Percentiles rank a stretch among this genome's conserved stretches.
These are phyloP conservation scores for Temnothorax rugatulus DNA, from an alignment of 2,888 invertebrate genomes.

Conservation along the genomic window DNA sequence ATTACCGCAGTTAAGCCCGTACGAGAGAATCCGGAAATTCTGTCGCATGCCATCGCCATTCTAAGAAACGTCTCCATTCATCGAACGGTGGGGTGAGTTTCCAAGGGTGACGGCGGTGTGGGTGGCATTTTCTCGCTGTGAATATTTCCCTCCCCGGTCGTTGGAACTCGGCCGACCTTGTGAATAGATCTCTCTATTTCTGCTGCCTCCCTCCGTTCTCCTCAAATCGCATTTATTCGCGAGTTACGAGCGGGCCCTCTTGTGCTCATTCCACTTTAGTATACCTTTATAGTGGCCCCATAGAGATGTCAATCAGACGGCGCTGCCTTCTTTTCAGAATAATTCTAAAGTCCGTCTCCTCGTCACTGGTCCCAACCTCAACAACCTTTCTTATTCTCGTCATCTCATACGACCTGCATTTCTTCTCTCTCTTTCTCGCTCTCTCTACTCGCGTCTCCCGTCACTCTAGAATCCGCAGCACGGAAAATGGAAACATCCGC, in stretches of 20 bases:
- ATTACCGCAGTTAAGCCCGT: conserved; percentile 39
- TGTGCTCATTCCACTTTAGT: conserved; percentile 81
- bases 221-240: conserved; percentile 84
- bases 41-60: conserved; percentile 53
- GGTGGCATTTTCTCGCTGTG: conserved; percentile 82
- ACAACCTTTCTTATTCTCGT: conserved; percentile 63
- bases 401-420: conserved; percentile 40
- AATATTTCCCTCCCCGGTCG: conserved; percentile 74
- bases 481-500: conserved; percentile 69
- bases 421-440: conserved; percentile 2
- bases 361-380: conserved; percentile 78
- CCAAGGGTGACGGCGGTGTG: conserved; percentile 73
- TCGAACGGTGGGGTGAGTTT: conserved; percentile 57
- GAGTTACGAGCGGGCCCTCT: conserved; percentile 80
- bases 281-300: conserved; percentile 80
- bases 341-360: conserved; percentile 80
- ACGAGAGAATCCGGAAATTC: conserved; percentile 43
- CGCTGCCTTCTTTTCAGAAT: conserved; percentile 82
- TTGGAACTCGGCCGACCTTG: conserved; percentile 71
- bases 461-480: conserved; percentile 69
- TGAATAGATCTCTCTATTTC: conserved; percentile 72
- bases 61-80: conserved; percentile 73
- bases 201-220: conserved; percentile 65
- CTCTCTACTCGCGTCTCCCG: conserved; percentile 23
- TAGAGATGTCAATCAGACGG: conserved; percentile 84